Conservation (phyloP, 2,888 invertebrate species). For the Drosophila paracracens region DNA sequence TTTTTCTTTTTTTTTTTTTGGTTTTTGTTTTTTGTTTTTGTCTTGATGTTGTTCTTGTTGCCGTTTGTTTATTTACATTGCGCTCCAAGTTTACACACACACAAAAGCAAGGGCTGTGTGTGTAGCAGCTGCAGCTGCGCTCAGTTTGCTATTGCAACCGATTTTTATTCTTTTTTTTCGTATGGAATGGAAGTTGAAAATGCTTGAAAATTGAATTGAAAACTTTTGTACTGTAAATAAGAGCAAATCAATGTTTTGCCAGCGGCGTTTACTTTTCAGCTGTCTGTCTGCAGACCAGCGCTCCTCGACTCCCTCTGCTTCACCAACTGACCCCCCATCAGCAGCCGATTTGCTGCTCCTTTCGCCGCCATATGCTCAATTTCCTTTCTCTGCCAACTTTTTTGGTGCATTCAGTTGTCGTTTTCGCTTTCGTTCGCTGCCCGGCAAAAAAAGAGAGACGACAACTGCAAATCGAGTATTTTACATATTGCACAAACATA, state of each 20-base stretch:
- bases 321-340: slow-evolving; percentile 2
- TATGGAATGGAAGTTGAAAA: slow-evolving; percentile 36
- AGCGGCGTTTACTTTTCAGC: slow-evolving; percentile 39
- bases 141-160: slow-evolving; percentile 56
- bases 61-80: slow-evolving; percentile 79
- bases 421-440: slow-evolving; percentile 56
- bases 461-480: slow-evolving; percentile 45
- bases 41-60: slow-evolving; percentile 53
- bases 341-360: slow-evolving; percentile 15
- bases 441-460: slow-evolving; percentile 24
- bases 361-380: slow-evolving; percentile 23
- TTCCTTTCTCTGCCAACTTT: slow-evolving; percentile 42
- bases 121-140: slow-evolving; percentile 54
- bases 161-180: slow-evolving; percentile 8
- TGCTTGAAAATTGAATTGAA: slow-evolving; percentile 58
- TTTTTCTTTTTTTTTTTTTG: slow-evolving; percentile 8
- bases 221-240: slow-evolving; percentile 65
- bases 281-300: not conserved
- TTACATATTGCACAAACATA: slow-evolving; percentile 60
- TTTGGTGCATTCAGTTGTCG: slow-evolving; percentile 33
- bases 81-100: slow-evolving; percentile 73
- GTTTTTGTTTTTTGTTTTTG: slow-evolving; percentile 24
- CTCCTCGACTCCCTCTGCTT: not conserved
- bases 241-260: slow-evolving; percentile 40
- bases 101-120: slow-evolving; percentile 46